Conservation (phyloP, 2,113 vertebrate species). For the Sorex araneus region DNA sequence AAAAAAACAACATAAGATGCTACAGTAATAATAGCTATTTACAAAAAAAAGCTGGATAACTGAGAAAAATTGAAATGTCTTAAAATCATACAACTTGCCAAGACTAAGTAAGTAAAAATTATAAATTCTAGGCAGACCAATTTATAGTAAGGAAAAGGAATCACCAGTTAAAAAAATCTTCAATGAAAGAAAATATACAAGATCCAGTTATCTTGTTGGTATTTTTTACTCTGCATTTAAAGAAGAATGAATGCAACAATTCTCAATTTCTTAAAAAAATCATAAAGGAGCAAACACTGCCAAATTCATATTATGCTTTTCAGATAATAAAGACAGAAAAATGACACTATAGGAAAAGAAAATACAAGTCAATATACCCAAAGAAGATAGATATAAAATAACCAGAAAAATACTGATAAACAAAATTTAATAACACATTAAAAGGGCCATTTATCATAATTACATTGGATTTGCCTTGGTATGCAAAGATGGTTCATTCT, state of each 20-base stretch:
- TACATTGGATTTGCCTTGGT: too few relatives aligned
- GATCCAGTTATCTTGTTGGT: neutral
- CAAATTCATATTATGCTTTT: neutral
- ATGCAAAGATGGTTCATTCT: too few relatives aligned
- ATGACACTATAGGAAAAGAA: neutral
- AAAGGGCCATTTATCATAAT: too few relatives aligned
- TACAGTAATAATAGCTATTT: neutral
- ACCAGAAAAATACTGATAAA: too few relatives aligned
- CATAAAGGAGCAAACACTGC: neutral
- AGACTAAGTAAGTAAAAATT: neutral
- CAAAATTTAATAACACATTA: too few relatives aligned
- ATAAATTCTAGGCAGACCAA: neutral
- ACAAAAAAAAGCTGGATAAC: neutral
- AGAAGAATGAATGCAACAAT: neutral
- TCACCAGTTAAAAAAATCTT: neutral
- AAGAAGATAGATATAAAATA: neutral
- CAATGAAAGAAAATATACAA: neutral
- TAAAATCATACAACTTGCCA: neutral
- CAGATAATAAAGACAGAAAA: neutral
- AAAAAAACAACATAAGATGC: neutral
- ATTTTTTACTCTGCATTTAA: neutral
- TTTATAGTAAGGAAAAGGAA: neutral
- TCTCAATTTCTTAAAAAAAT: neutral
- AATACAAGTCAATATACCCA: neutral
- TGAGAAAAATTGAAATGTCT: neutral